phyloP scores from a whole-genome alignment of 2,888 invertebrate genomes.

The Torymus texanus region DNA sequence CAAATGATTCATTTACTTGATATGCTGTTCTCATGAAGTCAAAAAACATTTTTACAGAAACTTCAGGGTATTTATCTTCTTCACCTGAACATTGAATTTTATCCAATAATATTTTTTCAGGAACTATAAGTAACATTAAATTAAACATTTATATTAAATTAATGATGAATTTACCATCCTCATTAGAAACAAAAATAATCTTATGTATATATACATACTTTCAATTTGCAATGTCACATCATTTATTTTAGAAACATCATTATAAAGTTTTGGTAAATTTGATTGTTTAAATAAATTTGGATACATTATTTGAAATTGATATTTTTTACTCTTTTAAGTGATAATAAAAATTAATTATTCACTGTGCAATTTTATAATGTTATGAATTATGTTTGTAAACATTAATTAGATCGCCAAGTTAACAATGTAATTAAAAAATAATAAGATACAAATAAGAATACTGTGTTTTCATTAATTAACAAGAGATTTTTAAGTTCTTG shows the following conservation, averaged over 20 bases:
- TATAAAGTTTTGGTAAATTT: constrained; percentile 50
- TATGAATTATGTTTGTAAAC: too few relatives aligned
- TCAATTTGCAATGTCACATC: constrained; percentile 33
- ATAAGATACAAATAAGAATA: too few relatives aligned
- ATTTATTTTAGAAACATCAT: constrained; percentile 31
- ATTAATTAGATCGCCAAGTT: background rate
- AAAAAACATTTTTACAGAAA: constrained; percentile 83
- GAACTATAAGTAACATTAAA: constrained; percentile 10
- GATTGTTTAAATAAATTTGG: constrained; percentile 54
- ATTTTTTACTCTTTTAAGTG: constrained; percentile 29
- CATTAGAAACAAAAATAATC: background rate
- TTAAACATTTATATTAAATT: background rate
- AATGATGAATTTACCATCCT: background rate
- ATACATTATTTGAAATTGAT: constrained; percentile 45
- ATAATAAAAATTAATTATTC: background rate
- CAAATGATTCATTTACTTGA: constrained; percentile 79
- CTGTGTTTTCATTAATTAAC: constrained; percentile 23
- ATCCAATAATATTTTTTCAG: constrained; percentile 21
- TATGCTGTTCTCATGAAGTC: constrained; percentile 85
- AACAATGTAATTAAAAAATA: background rate
- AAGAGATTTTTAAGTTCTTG: constrained; percentile 29
- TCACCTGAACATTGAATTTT: constrained; percentile 20
- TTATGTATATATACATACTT: constrained; percentile 31
- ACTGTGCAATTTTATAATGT: too few relatives aligned
- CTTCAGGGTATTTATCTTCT: constrained; percentile 75